Evolutionary conservation across 2,888 invertebrate species (phyloP).

Genomic region (Cataglyphis altisquamis): DNA sequence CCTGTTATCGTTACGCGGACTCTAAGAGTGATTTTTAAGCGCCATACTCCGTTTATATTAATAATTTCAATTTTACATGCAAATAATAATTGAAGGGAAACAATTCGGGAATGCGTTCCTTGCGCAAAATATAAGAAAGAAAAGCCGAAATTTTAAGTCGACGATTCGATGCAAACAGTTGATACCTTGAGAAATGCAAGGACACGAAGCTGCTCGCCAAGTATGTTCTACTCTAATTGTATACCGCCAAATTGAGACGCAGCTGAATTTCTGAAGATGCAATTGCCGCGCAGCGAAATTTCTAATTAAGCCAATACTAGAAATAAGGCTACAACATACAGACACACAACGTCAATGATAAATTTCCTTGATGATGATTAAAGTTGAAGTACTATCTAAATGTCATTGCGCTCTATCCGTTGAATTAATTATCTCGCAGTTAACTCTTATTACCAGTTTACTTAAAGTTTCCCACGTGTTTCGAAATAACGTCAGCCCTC

Average conservation of each 20-base stretch:
- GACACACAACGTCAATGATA: constrained; percentile 18
- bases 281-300: constrained; percentile 37
- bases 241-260: constrained; percentile 22
- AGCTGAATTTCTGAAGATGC: constrained; percentile 43
- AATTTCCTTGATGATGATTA: constrained; percentile 32
- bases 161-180: neutral
- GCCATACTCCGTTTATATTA: neutral
- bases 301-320: constrained; percentile 40
- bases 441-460: neutral
- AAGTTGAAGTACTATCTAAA: neutral
- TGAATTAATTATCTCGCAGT: constrained; percentile 2
- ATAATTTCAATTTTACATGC: neutral
- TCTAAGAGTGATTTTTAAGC: neutral
- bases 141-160: constrained; percentile 21
- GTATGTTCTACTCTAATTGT: constrained; percentile 38
- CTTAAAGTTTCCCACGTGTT: neutral
- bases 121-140: neutral
- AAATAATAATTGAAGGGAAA: neutral
- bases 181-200: constrained; percentile 34
- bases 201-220: neutral
- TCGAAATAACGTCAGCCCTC: neutral
- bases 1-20: constrained; percentile 10
- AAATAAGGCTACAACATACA: neutral
- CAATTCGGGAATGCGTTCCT: neutral
- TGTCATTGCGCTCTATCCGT: too few species aligned